Evolutionary conservation across 1,140 invertebrate genomes (phyloP), one percentile per base, ranked within the genome.

Genomic region (Drosophila kepulauana): DNA sequence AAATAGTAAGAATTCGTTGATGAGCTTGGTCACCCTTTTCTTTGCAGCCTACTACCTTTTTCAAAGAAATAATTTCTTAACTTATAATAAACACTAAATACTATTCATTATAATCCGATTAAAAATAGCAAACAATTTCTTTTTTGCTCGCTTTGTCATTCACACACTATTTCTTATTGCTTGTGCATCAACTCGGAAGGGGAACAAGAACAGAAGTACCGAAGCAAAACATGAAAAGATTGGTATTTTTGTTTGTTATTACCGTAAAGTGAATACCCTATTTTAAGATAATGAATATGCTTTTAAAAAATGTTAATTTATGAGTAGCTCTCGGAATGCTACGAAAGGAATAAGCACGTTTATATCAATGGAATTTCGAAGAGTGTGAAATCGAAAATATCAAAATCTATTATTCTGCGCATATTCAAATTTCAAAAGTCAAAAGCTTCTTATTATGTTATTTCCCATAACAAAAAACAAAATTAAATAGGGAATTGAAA

Each of bases 101-200:
- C 56, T 79, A 72, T 85, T 68, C 63, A 75, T 85, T 89, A 85
- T 89, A 89, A 89, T 89, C 85, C 71, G 85, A 89, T 89, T 90
- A 85, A 79, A 89, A 89, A 89, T 90, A 89, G 85, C 67, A 75
- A 81, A 49, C 76, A 79, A 66, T 70, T 63, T 76, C 72, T 69
- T 63, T 76, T 75, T 69, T 74, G 68, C 59, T 65, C 72, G 43
- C 67, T 70, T 62, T 71, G 52, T n/a, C 70, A 57, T 82, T 82
- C 62, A 56, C 49, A 57, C 73, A 76, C 30, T 52, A 35, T 61
- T 79, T 74, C 63, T 62, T 61, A 72, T 86, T 72, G 74, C 66
- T 66, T 75, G 78, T 54, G 57, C 81, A 74, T 15, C 41, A 59
- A 33, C 71, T 66, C 54, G 64, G 41, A 51, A 28, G 25, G 48